Conservation (phyloP, 2,113 vertebrate species). For the Triplophysa tibetana region DNA sequence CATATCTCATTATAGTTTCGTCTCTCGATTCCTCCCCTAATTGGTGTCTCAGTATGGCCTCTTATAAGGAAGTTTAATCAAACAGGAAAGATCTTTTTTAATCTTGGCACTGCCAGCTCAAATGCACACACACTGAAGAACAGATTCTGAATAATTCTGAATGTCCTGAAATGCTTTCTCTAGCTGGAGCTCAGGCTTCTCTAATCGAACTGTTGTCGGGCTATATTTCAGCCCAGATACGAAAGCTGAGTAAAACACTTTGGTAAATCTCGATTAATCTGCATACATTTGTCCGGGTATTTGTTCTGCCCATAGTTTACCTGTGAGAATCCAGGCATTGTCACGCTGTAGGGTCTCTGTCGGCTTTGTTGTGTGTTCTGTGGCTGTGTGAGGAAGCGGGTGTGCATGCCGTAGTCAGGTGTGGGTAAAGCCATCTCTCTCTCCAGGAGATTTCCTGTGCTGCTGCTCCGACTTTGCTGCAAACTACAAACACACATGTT, state of each 20-base stretch:
- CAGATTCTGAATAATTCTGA: constrained; percentile 44
- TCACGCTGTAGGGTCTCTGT: constrained; percentile 90
- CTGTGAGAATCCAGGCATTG: constrained; percentile 87
- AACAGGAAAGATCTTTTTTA: constrained; percentile 23
- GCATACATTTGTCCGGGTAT: background rate
- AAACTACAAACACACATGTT: constrained; percentile 72
- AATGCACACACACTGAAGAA: background rate
- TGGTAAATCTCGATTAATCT: background rate
- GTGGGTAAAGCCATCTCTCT: constrained; percentile 82
- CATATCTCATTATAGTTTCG: background rate
- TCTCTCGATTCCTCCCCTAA: background rate
- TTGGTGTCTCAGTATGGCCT: background rate
- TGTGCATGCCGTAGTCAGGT: constrained; percentile 79
- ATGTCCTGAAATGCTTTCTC: constrained; percentile 38
- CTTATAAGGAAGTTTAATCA: constrained; percentile 1
- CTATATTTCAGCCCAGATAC: background rate
- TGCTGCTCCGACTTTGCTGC: constrained; percentile 91
- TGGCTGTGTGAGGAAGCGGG: constrained; percentile 74
- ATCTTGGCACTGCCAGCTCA: constrained; percentile 39
- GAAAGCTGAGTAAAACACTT: background rate
- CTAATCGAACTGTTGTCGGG: constrained; percentile 22
- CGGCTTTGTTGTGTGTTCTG: constrained; percentile 78
- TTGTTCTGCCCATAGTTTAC: constrained; percentile 65
- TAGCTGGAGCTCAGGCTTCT: constrained; percentile 27
- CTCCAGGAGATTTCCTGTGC: constrained; percentile 94